Evolutionary conservation across 2,797 vertebrate genomes (phyloP), one percentile per base, ranked within the genome.

Genomic region (Peromyscus attwateri): DNA sequence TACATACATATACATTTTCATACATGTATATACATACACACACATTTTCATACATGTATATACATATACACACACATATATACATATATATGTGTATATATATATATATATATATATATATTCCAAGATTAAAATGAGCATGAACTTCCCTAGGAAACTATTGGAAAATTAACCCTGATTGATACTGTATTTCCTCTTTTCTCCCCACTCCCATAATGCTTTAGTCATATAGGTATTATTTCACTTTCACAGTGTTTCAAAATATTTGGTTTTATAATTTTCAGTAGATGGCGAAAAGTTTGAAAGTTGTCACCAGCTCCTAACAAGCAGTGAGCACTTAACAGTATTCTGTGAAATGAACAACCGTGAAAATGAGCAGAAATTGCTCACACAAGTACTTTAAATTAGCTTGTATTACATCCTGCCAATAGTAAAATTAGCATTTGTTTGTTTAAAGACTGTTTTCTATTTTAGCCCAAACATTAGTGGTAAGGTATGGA

Each of bases 131-230:
- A 87, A 94, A 89, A 83, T 57, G 40, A 92, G 9, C 17, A 3
- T 79, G 19, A 0, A 17, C 34, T 43, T 62, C 4, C 89, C n/a
- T 83, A 27, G 31, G 46, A 92, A 90, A 77, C 77, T 34, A 93
- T 75, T 46, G 40, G 13, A 97, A 95, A 95, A 84, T 93, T n/a
- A 34, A 14, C 46, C 46, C 71, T 68, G 27, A 70, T 6, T 66
- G 57, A 80, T 71, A 89, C 0, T 64, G 40, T 73, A 17, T 85
- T 80, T 43, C 3, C 14, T 83, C 40, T 79, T 11, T 68, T 62
- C 27, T 68, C 43, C 46, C 11, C 21, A 76, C 52, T 73, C 27
- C 5, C 37, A 6, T 46, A 57, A 52, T 46, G 62, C 40, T 68
- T 91, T 31, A 66, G 29, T 64, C 37, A 29, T 31, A 2, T 0